Percentiles rank a stretch among this genome's conserved stretches.
Conservation (phyloP, 2,888 invertebrate genomes). For the Zygogramma bicolorata region DNA sequence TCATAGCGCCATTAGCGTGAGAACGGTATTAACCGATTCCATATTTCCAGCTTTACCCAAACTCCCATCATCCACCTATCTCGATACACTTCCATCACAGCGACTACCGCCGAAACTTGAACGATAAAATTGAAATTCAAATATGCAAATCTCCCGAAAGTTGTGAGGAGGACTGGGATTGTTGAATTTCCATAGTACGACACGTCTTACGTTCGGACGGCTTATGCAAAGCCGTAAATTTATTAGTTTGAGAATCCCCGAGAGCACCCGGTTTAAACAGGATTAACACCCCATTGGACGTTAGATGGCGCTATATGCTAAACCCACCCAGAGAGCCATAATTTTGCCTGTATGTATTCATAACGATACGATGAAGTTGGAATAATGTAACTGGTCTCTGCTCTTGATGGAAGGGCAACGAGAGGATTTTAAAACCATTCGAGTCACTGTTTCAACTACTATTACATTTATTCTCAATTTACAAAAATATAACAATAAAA, state of each 20-base stretch:
- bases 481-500: too few species aligned
- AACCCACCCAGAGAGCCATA: conserved; percentile 37
- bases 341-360: conserved; percentile 32
- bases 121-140: conserved; percentile 62
- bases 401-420: too few species aligned
- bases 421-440: too few species aligned
- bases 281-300: conserved; percentile 71
- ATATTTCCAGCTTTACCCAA: conserved; percentile 5
- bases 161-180: conserved; percentile 59
- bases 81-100: conserved; percentile 16
- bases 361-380: conserved; percentile 15
- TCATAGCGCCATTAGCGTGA: not conserved
- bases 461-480: too few species aligned
- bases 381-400: not conserved
- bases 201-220: conserved; percentile 66
- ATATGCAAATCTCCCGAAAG: conserved; percentile 62
- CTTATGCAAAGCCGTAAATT: conserved; percentile 73
- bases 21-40: not conserved
- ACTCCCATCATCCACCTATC: not conserved
- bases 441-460: too few species aligned
- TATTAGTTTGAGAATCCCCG: conserved; percentile 72
- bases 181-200: conserved; percentile 61
- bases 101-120: conserved; percentile 25
- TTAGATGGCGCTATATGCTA: conserved; percentile 49
- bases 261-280: conserved; percentile 68